Evolutionary conservation across 2,113 vertebrate genomes (phyloP), one percentile per base, ranked within the genome.

Genomic region (Percopsis transmontana): DNA sequence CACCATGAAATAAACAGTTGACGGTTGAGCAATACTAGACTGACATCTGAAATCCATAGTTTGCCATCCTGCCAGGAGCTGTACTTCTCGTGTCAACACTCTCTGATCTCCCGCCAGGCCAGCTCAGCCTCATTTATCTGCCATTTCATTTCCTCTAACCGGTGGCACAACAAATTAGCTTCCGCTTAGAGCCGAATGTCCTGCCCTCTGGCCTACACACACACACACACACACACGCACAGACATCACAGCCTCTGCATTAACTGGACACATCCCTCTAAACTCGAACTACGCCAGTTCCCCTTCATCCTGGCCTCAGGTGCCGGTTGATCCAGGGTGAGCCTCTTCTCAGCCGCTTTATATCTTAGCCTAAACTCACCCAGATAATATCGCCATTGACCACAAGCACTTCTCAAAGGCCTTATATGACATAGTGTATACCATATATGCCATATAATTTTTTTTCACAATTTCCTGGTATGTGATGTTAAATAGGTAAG

Each of bases 21-120:
- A 33, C 27, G 27, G 27, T 33, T 33, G 27, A 33, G 27, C 2
- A 33, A 33, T 33, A 33, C 5, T 33, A 33, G 27, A 33, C 27
- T 6, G 27, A 33, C 3, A 7, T 33, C 27, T 6, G 27, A 33
- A 0, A 7, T 33, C 27, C 27, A 33, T 33, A 33, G 27, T n/a
- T n/a, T n/a, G n/a, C 27, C 8, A 7, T 33, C 27, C 27, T 33
- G 27, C 5, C 27, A 33, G 27, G 27, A 33, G 5, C 27, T 33
- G 27, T 33, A 33, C 27, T 6, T 33, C 54, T 77, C 73, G 63
- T 65, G 70, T 85, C 76, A 66, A 70, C 78, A 80, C 50, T 63
- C 50, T 63, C 71, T 83, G 85, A 92, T 85, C 84, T 84, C 48
- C 63, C 85, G 84, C 85, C 85, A 84, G 76, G 54, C 73, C 56